phyloP scores from a whole-genome alignment of 2,113 vertebrate species.

The Danionella cerebrum region DNA sequence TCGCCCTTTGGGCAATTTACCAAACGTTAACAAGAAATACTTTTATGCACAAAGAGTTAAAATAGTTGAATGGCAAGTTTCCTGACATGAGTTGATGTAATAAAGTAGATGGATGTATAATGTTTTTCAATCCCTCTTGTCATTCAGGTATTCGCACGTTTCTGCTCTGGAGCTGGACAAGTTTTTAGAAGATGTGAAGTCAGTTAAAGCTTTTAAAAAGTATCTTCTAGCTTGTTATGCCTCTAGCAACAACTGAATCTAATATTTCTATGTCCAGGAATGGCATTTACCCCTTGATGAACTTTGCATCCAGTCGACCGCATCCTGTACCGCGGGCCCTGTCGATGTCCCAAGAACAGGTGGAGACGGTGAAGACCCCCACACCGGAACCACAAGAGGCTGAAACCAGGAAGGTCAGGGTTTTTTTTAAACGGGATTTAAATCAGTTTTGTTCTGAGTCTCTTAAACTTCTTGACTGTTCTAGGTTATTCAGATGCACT shows the following conservation, averaged over 20 bases:
- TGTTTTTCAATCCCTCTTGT: too few relatives aligned
- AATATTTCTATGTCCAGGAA: conserved; percentile 73
- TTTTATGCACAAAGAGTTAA: too few relatives aligned
- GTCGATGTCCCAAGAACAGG: conserved; percentile 81
- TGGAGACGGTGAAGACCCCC: conserved; percentile 83
- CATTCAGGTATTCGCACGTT: conserved; percentile 81
- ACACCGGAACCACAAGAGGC: conserved; percentile 88
- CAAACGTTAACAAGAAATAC: too few relatives aligned
- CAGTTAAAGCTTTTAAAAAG: conserved; percentile 35
- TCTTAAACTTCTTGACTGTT: background rate
- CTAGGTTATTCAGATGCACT: conserved; percentile 93
- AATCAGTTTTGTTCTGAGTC: background rate
- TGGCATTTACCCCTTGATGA: conserved; percentile 94
- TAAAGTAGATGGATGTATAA: too few relatives aligned
- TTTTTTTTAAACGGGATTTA: background rate
- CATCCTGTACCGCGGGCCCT: conserved; percentile 77
- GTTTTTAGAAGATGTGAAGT: conserved; percentile 95
- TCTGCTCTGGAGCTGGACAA: conserved; percentile 91
- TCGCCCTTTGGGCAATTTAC: too few relatives aligned
- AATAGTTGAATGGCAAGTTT: too few relatives aligned
- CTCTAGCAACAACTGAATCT: background rate
- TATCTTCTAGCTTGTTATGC: too few relatives aligned
- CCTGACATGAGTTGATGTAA: too few relatives aligned
- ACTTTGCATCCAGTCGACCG: conserved; percentile 79
- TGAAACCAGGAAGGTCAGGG: conserved; percentile 81